Base-by-base conservation (phyloP, 2,797 vertebrate species). In the Ptychobarbus kaznakovi region DNA sequence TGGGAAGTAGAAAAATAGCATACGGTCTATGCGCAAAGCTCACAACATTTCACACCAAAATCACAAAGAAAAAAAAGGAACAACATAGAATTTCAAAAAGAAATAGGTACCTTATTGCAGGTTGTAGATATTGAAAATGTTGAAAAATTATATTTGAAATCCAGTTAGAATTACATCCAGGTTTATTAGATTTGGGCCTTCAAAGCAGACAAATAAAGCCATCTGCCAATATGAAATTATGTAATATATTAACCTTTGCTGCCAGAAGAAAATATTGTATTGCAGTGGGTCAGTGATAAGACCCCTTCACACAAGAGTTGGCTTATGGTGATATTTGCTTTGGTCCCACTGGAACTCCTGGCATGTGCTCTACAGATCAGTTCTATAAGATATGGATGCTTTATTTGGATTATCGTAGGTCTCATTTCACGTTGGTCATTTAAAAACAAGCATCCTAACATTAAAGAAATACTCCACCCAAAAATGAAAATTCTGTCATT, bases 171-270 rank as follows among this genome's bases (percentile, higher is more conserved):
- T 61, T 44, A 42, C 13, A 61, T 42, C 20, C 38, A 61, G 38
- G 61, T 42, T 77, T 25, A 42, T 80, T 80, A 8, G 58, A 65
- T 63, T 65, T 80, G 10, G n/a, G 40, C 56, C 53, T 78, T 42
- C 38, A 5, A 46, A 79, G 40, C 40, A 61, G 22, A 65, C 40
- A 22, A 40, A 61, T 42, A 22, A 78, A 78, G 8, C 16, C 38
- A 63, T 78, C 58, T 65, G 77, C 58, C 3, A 80, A 80, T 25
- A 65, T 25, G 58, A 65, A 80, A 80, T 80, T 22, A 80, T 65
- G 7, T 4, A 46, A 79, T 80, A 79, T 46, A 65, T 79, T 46
- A 65, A 80, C 58, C 40, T 65, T 46, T 20, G 16, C 58, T 32
- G 25, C 25, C 16, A 65, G 40, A 32, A 65, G 76, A 79, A 79